phyloP scores from a whole-genome alignment of 2,113 vertebrate genomes.

The Puffinus mauretanicus region DNA sequence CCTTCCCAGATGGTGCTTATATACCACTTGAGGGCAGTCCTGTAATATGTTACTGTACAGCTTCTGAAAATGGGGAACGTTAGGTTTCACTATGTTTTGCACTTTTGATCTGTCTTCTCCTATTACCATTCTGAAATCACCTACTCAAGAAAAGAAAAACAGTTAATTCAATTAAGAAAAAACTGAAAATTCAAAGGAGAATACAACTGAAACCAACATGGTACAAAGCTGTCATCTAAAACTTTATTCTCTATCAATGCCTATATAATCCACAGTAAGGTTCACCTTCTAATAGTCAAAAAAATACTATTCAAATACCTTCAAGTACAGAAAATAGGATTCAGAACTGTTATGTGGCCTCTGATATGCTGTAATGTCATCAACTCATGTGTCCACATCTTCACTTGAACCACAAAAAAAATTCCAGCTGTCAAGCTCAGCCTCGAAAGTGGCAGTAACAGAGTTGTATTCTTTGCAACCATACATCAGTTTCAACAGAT shows the following conservation, averaged over 20 bases:
- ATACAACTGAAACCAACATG: background rate
- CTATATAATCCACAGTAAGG: background rate
- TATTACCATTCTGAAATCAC: constrained; percentile 95
- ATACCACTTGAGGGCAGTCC: constrained; percentile 90
- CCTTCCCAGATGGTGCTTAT: constrained; percentile 86
- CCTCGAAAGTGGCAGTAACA: background rate
- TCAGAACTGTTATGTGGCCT: background rate
- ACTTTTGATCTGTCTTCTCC: constrained; percentile 94
- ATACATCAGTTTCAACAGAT: background rate
- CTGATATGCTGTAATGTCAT: background rate
- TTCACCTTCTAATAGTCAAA: background rate
- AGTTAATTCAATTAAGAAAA: background rate
- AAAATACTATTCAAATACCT: background rate
- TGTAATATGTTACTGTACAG: constrained; percentile 87
- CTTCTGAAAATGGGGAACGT: constrained; percentile 84
- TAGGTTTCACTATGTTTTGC: constrained; percentile 89
- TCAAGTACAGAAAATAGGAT: background rate
- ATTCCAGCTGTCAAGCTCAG: background rate
- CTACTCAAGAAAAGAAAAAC: constrained; percentile 60
- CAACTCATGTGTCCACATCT: background rate
- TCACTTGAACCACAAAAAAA: background rate
- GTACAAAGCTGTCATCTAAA: background rate
- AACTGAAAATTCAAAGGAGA: background rate
- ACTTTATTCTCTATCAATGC: background rate
- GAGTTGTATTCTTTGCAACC: background rate